phyloP scores from a whole-genome alignment of 2,888 invertebrate genomes.

The Actias luna region DNA sequence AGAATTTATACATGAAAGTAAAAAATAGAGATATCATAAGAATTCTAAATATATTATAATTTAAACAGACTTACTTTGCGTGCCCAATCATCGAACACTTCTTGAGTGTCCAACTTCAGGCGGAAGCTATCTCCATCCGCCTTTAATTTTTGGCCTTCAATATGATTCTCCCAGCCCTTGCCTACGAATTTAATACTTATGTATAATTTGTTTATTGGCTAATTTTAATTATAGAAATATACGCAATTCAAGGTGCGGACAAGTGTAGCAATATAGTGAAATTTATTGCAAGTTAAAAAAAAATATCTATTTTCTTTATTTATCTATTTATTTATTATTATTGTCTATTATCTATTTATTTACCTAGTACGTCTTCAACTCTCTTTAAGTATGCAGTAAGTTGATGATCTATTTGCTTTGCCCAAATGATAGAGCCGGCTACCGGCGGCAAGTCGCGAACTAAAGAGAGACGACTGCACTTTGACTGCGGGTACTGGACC shows the following conservation, averaged over 20 bases:
- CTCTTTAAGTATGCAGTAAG: slow-evolving; percentile 96
- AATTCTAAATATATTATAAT: background rate
- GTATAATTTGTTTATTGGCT: too few species aligned
- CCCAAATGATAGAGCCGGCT: slow-evolving; percentile 99
- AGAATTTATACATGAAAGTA: slow-evolving; percentile 1
- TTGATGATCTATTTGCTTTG: slow-evolving; percentile 98
- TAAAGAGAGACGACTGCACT: slow-evolving; percentile 94
- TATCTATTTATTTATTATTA: too few species aligned
- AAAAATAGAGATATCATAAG: background rate
- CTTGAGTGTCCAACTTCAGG: slow-evolving; percentile 96
- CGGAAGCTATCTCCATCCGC: slow-evolving; percentile 99
- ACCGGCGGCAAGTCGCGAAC: slow-evolving; percentile 98
- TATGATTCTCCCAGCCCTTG: slow-evolving; percentile 99
- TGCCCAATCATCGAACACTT: slow-evolving; percentile 99
- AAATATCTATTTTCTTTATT: too few species aligned
- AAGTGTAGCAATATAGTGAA: too few species aligned
- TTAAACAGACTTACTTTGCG: slow-evolving; percentile 81
- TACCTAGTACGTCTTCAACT: slow-evolving; percentile 98
- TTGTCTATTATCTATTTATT: too few species aligned
- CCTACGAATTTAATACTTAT: slow-evolving; percentile 68
- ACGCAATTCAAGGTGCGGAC: too few species aligned
- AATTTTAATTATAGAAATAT: too few species aligned
- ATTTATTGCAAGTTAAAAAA: too few species aligned
- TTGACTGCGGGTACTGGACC: slow-evolving; percentile 97
- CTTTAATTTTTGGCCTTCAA: slow-evolving; percentile 98